phyloP scores from a whole-genome alignment of 2,797 vertebrate genomes.

The Protonibea diacanthus region DNA sequence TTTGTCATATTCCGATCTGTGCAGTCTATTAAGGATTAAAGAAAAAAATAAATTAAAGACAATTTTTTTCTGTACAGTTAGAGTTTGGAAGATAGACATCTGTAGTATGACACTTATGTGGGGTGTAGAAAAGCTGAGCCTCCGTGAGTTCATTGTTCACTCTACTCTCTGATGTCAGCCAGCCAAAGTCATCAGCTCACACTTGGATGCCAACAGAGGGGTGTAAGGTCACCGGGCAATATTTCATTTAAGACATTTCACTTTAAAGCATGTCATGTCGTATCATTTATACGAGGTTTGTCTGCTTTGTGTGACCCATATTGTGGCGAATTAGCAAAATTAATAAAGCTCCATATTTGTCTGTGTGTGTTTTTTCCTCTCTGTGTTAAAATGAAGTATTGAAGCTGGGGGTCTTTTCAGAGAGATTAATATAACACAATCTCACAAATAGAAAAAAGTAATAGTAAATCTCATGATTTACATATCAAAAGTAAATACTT shows the following conservation, averaged over 20 bases:
- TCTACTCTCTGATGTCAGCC: slow-evolving; percentile 43
- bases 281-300: slow-evolving; percentile 4
- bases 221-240: slow-evolving; percentile 49
- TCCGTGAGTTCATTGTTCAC: slow-evolving; percentile 27
- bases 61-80: neutral
- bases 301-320: slow-evolving; percentile 11
- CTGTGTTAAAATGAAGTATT: slow-evolving; percentile 1
- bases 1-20: neutral
- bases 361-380: neutral
- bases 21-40: neutral
- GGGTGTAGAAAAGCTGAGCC: slow-evolving; percentile 13
- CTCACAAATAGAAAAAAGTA: slow-evolving; percentile 22
- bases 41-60: no score
- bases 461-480: slow-evolving; percentile 38
- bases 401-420: slow-evolving; percentile 11
- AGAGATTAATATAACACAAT: slow-evolving; percentile 32
- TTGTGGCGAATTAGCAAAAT: slow-evolving; percentile 4
- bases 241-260: slow-evolving; percentile 40
- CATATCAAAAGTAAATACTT: slow-evolving; percentile 57
- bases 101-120: slow-evolving; percentile 21
- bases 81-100: slow-evolving; percentile 20
- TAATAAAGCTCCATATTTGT: slow-evolving; percentile 6
- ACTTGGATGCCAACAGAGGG: slow-evolving; percentile 46
- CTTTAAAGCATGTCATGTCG: slow-evolving; percentile 42
- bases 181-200: slow-evolving; percentile 34